Evolutionary conservation across 2,888 invertebrate genomes (phyloP), one percentile per base, ranked within the genome.

Genomic region (Amphipyra tragopoginis): DNA sequence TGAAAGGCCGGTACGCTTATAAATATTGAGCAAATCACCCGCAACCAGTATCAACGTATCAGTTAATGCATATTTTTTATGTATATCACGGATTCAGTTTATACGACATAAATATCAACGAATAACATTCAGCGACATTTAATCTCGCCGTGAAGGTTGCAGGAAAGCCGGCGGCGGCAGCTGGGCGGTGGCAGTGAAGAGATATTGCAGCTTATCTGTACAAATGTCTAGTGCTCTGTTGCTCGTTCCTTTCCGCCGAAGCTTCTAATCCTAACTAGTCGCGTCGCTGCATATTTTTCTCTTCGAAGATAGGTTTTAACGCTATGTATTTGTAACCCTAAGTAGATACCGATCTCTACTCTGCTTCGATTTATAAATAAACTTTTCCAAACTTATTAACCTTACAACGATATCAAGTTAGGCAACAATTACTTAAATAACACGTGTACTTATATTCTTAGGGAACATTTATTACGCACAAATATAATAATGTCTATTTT

Each of bases 171-270:
- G 11, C 33, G 21, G 33, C 11, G 10, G 42, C 33, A n/a, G n/a
- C n/a, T n/a, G n/a, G 29, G 49, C 21, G 26, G 21, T 15, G 33
- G 15, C 34, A 11, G 65, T 14, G 14, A 11, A 29, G 29, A 39
- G 38, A 53, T 39, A 50, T 50, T 42, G 15, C 44, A 47, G 45
- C 15, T 72, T 66, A 66, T 52, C 13, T 36, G n/a, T 10, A 45
- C 29, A 10, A 66, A 10, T 36, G 29, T 43, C 47, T 39, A 29
- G 42, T 14, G 14, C 21, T 48, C 11, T 38, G 26, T 26, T 40
- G 15, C 15, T 43, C 33, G 38, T 29, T 61, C 50, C 11, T 54
- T 34, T n/a, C 7, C 15, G 39, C 43, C 4, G 8, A 33, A 38
- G 45, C 14, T 54, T 71, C 38, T 36, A 26, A 26, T 34, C 21